Conservation (phyloP, 2,113 vertebrate species). For the Dasyurus viverrinus region DNA sequence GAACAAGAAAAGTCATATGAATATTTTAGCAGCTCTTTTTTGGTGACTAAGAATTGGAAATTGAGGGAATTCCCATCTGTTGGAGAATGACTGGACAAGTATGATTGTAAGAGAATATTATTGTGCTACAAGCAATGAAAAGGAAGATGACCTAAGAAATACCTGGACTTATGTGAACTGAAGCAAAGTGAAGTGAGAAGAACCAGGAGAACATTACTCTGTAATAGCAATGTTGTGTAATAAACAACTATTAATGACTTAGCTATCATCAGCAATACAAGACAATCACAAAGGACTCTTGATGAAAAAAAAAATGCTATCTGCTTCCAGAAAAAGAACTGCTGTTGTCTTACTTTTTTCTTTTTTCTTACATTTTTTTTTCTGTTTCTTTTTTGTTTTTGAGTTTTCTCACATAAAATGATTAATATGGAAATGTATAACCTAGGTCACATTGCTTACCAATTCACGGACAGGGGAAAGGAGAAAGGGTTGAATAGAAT, state of each 20-base stretch:
- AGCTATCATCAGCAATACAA: not conserved
- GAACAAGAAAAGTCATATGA: conserved; percentile 43
- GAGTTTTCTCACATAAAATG: not conserved
- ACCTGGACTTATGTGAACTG: not conserved
- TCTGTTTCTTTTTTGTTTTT: not conserved
- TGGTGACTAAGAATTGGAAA: not conserved
- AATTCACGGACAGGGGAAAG: too few relatives aligned
- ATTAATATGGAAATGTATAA: not conserved
- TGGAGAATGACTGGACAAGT: not conserved
- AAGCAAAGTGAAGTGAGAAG: not conserved
- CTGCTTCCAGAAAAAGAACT: not conserved
- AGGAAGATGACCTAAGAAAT: not conserved
- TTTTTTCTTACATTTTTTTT: not conserved
- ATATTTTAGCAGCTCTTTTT: not conserved
- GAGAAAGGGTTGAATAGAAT: not conserved
- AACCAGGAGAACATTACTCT: not conserved
- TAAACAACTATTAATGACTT: not conserved
- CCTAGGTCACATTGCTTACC: not conserved
- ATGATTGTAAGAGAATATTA: not conserved
- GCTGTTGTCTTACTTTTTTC: not conserved
- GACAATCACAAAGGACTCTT: not conserved
- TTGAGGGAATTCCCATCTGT: not conserved
- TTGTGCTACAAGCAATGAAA: not conserved
- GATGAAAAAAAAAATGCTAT: not conserved
- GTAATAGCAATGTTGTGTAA: not conserved